Conservation (phyloP, 2,888 invertebrate genomes). For the Aspidiotus destructor region DNA sequence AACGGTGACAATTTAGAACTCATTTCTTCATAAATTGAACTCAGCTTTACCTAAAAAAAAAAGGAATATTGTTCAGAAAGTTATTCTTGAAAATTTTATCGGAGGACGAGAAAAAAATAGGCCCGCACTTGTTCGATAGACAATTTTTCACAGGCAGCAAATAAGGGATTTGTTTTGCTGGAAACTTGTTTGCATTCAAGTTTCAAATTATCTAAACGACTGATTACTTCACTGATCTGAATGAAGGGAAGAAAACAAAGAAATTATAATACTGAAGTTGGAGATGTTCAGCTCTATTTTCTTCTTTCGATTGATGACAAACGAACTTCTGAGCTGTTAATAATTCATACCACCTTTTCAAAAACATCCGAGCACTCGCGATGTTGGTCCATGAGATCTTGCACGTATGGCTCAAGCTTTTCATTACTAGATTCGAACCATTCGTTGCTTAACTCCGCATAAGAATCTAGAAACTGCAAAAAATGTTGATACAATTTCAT, state of each 20-base stretch:
- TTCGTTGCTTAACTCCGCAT: slow-evolving; percentile 56
- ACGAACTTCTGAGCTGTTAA: too few species aligned
- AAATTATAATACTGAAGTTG: too few species aligned
- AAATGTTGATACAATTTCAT: slow-evolving; percentile 40
- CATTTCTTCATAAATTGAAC: slow-evolving; percentile 67
- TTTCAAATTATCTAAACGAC: slow-evolving; percentile 60
- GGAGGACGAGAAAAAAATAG: neutral
- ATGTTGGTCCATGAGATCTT: slow-evolving; percentile 57
- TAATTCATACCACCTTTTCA: slow-evolving; percentile 46
- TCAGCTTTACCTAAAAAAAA: slow-evolving; percentile 57
- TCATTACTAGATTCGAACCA: slow-evolving; percentile 59
- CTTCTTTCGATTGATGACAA: too few species aligned
- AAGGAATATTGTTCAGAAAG: slow-evolving; percentile 41
- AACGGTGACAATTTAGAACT: slow-evolving; percentile 74
- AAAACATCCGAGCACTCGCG: slow-evolving; percentile 60
- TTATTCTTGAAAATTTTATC: too few species aligned
- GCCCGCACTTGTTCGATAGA: slow-evolving; percentile 61
- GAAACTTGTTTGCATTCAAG: slow-evolving; percentile 78
- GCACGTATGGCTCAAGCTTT: slow-evolving; percentile 59
- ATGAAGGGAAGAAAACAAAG: slow-evolving; percentile 32
- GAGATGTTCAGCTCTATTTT: too few species aligned
- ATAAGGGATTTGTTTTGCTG: slow-evolving; percentile 82
- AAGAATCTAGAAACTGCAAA: slow-evolving; percentile 67
- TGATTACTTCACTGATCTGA: slow-evolving; percentile 59
- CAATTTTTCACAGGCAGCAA: slow-evolving; percentile 83